phyloP scores from a whole-genome alignment of 1,140 invertebrate species.

The Scaptomyza graminum region DNA sequence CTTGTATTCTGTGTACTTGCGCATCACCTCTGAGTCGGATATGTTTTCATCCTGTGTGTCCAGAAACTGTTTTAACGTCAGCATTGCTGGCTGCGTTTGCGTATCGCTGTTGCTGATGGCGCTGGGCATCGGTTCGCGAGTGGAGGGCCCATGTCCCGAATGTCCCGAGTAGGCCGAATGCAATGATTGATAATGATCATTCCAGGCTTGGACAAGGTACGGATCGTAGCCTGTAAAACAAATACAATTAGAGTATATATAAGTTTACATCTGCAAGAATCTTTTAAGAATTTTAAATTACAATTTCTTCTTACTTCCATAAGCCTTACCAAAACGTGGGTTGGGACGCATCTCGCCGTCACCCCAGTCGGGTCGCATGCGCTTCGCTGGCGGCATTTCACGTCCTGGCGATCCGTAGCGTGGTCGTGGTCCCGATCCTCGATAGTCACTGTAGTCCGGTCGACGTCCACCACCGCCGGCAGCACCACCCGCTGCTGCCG shows the following conservation, averaged over 20 bases:
- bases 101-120: slow-evolving; percentile 48
- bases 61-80: slow-evolving; percentile 98
- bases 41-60: slow-evolving; percentile 98
- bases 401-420: slow-evolving; percentile 90
- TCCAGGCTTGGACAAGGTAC: slow-evolving; percentile 80
- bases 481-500: slow-evolving; percentile 76
- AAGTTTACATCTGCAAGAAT: background rate
- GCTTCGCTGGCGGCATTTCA: slow-evolving; percentile 92
- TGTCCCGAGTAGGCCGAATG: slow-evolving; percentile 82
- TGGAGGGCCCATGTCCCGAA: slow-evolving; percentile 55
- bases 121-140: slow-evolving; percentile 41
- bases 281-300: background rate
- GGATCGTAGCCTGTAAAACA: slow-evolving; percentile 69
- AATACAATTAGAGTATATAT: background rate
- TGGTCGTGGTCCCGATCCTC: slow-evolving; percentile 84
- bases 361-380: slow-evolving; percentile 91
- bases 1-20: slow-evolving; percentile 99
- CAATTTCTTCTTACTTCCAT: background rate
- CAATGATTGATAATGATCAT: slow-evolving; percentile 82
- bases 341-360: slow-evolving; percentile 81
- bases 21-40: slow-evolving; percentile 97
- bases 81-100: slow-evolving; percentile 94
- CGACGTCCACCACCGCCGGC: slow-evolving; percentile 83
- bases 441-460: slow-evolving; percentile 90
- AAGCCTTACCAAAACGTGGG: slow-evolving; percentile 83